Conservation (phyloP, 2,888 invertebrate genomes). For the Nomada ruficornis region DNA sequence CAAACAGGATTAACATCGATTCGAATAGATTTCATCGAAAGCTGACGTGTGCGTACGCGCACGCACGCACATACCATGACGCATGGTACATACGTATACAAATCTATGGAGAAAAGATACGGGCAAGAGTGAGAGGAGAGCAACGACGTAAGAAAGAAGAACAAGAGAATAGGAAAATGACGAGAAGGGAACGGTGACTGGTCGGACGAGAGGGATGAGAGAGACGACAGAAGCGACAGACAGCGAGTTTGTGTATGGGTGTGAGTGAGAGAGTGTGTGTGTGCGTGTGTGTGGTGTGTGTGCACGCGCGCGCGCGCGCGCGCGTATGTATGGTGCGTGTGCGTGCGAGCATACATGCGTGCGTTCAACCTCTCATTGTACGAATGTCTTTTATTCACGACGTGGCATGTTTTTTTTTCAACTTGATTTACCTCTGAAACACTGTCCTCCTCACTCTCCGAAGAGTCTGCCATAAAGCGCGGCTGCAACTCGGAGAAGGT, state of each 20-base stretch:
- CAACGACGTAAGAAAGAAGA: constrained; percentile 4
- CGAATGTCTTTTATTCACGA: constrained; percentile 53
- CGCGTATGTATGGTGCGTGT: constrained; percentile 25
- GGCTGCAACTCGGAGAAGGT: constrained; percentile 93
- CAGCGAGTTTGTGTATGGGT: constrained; percentile 31
- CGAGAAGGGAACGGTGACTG: constrained; percentile 21
- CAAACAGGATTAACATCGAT: constrained; percentile 39
- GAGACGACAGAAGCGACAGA: constrained; percentile 48
- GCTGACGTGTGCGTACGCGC: constrained; percentile 28
- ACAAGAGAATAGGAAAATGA: constrained; percentile 31
- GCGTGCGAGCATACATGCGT: constrained; percentile 45
- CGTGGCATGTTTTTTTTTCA: constrained; percentile 43
- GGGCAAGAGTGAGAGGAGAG: constrained; percentile 13
- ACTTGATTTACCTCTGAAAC: constrained; percentile 94
- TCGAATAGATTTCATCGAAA: constrained; percentile 40
- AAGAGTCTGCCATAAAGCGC: constrained; percentile 96
- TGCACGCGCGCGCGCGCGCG: background rate
- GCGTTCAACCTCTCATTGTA: constrained; percentile 40
- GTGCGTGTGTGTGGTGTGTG: background rate
- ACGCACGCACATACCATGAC: constrained; percentile 12
- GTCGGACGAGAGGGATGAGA: constrained; percentile 13
- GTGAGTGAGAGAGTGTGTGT: background rate
- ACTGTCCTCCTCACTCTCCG: constrained; percentile 98
- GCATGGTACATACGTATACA: background rate
- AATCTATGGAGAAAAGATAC: background rate